phyloP scores from a whole-genome alignment of 2,888 invertebrate genomes.

The Apotomis capreana region DNA sequence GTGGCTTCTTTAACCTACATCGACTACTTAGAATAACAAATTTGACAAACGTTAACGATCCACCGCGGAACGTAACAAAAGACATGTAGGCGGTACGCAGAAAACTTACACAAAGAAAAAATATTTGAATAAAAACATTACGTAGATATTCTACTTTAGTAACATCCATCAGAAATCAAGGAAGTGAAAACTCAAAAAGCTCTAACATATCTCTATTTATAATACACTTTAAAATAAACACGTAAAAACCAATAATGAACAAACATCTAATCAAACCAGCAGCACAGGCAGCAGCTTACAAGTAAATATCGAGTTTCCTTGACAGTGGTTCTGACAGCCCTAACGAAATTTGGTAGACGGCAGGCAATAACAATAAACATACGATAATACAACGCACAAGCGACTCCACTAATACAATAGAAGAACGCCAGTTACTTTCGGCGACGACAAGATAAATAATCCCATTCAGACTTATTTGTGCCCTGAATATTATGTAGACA shows the following conservation, averaged over 20 bases:
- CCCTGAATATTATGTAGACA: constrained; percentile 45
- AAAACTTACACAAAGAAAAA: constrained; percentile 36
- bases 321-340: constrained; percentile 52
- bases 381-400: constrained; percentile 46
- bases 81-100: constrained; percentile 20
- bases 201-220: too few relatives aligned
- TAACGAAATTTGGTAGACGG: constrained; percentile 53
- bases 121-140: constrained; percentile 2
- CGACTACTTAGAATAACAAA: constrained; percentile 38
- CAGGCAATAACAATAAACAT: constrained; percentile 50
- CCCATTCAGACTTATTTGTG: constrained; percentile 54
- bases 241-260: background rate
- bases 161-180: constrained; percentile 47
- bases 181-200: background rate
- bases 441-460: constrained; percentile 60
- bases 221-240: background rate
- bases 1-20: constrained; percentile 34
- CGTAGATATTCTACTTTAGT: constrained; percentile 15
- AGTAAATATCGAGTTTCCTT: constrained; percentile 30
- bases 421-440: constrained; percentile 46
- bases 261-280: background rate
- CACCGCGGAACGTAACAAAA: constrained; percentile 23
- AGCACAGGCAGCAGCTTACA: constrained; percentile 15
- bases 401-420: constrained; percentile 53
- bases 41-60: constrained; percentile 33